Evolutionary conservation across 2,113 vertebrate genomes (phyloP).

Genomic region (Syrrhaptes paradoxus): DNA sequence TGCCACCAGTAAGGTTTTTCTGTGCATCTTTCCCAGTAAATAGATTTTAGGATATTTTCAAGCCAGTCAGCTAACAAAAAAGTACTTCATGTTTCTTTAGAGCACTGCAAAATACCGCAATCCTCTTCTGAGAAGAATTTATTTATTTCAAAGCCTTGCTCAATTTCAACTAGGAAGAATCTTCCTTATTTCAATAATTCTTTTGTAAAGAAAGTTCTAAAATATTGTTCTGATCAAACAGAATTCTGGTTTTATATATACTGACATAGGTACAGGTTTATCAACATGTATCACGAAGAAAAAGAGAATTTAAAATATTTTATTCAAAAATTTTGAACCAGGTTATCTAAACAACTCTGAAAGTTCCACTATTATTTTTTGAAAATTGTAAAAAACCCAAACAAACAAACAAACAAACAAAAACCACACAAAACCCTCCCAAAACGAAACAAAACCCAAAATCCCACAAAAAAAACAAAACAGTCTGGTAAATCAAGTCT

Average conservation of each 20-base stretch:
- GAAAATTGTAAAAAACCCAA: background rate
- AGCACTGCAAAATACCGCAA: background rate
- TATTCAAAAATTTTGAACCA: background rate
- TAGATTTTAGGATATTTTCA: slow-evolving; percentile 10
- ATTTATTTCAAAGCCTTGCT: background rate
- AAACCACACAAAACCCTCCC: no score
- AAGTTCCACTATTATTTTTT: background rate
- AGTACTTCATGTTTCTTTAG: background rate
- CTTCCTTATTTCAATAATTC: background rate
- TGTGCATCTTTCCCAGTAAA: background rate
- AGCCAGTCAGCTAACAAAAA: background rate
- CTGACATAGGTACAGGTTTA: background rate
- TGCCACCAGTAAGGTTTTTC: background rate
- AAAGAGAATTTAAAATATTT: background rate
- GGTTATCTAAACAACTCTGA: background rate
- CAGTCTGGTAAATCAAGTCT: background rate
- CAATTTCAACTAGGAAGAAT: background rate
- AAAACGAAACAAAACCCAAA: no score
- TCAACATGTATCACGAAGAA: background rate
- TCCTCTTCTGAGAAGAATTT: background rate
- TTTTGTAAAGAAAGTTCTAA: background rate
- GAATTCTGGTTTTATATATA: background rate
- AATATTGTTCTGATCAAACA: background rate
- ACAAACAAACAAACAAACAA: no score
- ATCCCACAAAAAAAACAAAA: background rate